Percentiles rank a stretch among this genome's conserved stretches.
Evolutionary conservation across 2,888 invertebrate genomes (phyloP).

Genomic region (Megaustenia siamemsis): DNA sequence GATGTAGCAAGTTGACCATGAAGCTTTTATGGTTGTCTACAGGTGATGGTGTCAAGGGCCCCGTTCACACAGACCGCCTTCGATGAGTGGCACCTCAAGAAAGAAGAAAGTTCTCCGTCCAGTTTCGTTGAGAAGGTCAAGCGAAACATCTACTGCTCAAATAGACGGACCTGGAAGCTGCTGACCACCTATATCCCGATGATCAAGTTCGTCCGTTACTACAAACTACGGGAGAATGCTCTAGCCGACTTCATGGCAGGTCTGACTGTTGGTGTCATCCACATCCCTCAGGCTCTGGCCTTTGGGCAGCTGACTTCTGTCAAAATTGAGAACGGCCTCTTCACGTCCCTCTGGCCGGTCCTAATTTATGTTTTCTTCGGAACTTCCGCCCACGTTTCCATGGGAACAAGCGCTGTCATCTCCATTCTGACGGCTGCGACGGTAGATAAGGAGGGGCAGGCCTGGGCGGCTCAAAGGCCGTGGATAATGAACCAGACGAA

Average conservation of each 20-base stretch:
- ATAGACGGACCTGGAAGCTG: constrained; percentile 67
- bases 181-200: constrained; percentile 70
- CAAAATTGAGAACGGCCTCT: constrained; percentile 74
- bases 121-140: constrained; percentile 57
- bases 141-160: constrained; percentile 66
- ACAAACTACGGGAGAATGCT: constrained; percentile 70
- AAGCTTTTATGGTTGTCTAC: background rate
- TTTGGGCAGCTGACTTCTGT: constrained; percentile 74
- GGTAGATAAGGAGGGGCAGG: constrained; percentile 60
- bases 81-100: constrained; percentile 69
- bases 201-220: constrained; percentile 69
- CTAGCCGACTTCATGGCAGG: constrained; percentile 76
- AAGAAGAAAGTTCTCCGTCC: constrained; percentile 23
- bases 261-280: constrained; percentile 76
- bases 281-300: constrained; percentile 78
- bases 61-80: constrained; percentile 63
- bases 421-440: constrained; percentile 74
- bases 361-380: constrained; percentile 74
- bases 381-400: constrained; percentile 74
- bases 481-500: constrained; percentile 59
- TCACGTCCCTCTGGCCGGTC: constrained; percentile 75
- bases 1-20: too few species aligned
- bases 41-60: constrained; percentile 31
- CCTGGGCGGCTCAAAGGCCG: constrained; percentile 61
- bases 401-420: constrained; percentile 76